A percentile compares a stretch with the other conserved stretches of the same genome.
Evolutionary conservation across 2,888 invertebrate species (phyloP).

Genomic region (Byasa hedistus): DNA sequence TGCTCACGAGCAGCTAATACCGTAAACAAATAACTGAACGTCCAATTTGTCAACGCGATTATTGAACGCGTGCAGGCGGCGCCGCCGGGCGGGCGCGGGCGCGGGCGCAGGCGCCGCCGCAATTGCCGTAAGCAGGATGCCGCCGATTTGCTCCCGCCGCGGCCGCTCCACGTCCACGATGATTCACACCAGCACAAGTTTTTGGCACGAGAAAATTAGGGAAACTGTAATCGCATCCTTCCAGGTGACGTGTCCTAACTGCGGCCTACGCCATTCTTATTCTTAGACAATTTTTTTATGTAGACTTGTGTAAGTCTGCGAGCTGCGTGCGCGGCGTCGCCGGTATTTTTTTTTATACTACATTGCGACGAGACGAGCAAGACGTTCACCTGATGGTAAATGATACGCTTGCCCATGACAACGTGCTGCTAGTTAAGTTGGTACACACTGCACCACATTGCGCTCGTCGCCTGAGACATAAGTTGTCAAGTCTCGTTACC

Average conservation of each 20-base stretch:
- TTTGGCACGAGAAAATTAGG: conserved; percentile 54
- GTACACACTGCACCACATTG: too few species aligned
- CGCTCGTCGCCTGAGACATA: too few species aligned
- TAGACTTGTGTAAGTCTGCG: too few species aligned
- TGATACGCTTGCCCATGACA: too few species aligned
- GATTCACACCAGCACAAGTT: conserved; percentile 48
- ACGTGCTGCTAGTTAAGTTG: too few species aligned
- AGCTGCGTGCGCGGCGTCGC: too few species aligned
- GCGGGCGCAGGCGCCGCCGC: conserved; percentile 57
- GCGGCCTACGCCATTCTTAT: conserved; percentile 5
- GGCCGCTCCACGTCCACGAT: conserved; percentile 41
- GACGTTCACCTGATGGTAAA: too few species aligned
- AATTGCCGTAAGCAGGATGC: conserved; percentile 70
- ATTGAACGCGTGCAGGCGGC: conserved; percentile 32
- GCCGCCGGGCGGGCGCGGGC: conserved; percentile 40
- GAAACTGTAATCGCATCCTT: conserved; percentile 33
- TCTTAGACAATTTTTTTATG: background rate
- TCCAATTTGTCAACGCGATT: conserved; percentile 31
- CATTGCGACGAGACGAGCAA: too few species aligned
- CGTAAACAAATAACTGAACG: conserved; percentile 4
- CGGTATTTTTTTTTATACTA: too few species aligned
- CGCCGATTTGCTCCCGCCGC: conserved; percentile 50
- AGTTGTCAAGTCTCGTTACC: too few species aligned
- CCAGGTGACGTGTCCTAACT: background rate
- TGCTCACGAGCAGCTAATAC: background rate